Evolutionary conservation across 1,140 invertebrate genomes (phyloP).

Genomic region (Laodelphax striatellus): DNA sequence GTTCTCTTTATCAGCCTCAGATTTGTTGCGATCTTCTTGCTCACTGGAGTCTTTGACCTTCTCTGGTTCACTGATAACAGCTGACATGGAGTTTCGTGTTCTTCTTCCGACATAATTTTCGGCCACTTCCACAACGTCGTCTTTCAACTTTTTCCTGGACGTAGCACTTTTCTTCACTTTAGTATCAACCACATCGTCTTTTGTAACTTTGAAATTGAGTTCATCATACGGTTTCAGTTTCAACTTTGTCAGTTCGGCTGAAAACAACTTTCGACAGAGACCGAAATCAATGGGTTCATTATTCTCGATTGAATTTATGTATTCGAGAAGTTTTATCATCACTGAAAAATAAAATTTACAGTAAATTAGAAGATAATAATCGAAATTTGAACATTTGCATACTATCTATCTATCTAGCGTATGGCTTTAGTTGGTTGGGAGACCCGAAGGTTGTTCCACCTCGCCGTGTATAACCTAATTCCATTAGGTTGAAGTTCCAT

Average conservation of each 20-base stretch:
- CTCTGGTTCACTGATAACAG: constrained; percentile 2
- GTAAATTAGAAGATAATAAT: constrained; percentile 13
- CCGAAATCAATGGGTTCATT: constrained; percentile 62
- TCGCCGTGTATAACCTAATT: too few species aligned
- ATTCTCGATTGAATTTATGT: constrained; percentile 55
- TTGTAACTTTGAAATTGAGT: constrained; percentile 24
- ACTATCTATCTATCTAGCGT: too few species aligned
- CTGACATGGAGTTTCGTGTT: constrained; percentile 13
- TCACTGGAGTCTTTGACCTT: background rate
- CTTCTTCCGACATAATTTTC: background rate
- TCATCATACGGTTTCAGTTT: constrained; percentile 19
- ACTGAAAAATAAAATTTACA: constrained; percentile 34
- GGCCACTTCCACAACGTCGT: background rate
- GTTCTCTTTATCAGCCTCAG: too few species aligned
- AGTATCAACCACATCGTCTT: background rate
- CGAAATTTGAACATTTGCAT: too few species aligned
- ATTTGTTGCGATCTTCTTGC: too few species aligned
- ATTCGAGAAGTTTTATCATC: constrained; percentile 49
- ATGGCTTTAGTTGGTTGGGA: too few species aligned
- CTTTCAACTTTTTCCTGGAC: constrained; percentile 1
- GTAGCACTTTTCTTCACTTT: background rate
- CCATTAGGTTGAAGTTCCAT: too few species aligned
- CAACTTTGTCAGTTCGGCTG: constrained; percentile 38
- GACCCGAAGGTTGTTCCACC: too few species aligned
- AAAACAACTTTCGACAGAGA: constrained; percentile 51